Evolutionary conservation across 1,140 invertebrate genomes (phyloP), one percentile per base, ranked within the genome.

Genomic region (Nasonia giraulti): DNA sequence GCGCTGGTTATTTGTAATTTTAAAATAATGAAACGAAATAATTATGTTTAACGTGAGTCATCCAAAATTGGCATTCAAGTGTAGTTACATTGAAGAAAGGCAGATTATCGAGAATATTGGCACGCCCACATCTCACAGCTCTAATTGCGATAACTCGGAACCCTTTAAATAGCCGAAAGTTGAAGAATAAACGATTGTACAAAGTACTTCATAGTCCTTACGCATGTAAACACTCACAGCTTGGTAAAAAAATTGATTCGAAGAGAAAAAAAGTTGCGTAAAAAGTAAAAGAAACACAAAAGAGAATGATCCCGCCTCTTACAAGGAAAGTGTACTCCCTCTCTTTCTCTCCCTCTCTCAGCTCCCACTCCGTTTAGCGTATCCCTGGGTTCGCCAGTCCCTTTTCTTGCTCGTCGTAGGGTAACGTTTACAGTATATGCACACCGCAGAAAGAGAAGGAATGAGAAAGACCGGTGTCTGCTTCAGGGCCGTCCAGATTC

Each of bases 401-500:
- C 20, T 68, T 71, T 69, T 17, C 7, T 47, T 17, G 27, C 6
- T 12, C 14, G 47, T 62, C 17, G 17, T 14, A 62, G 17, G 14
- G 14, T 62, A n/a, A 62, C 17, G 20, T 62, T 4, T 20, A 62
- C 17, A 62, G 17, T 20, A 20, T 62, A 62, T 62, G n/a, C 55
- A 62, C 55, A n/a, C 17, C 1, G 6, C 20, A 17, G 69, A 31
- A 69, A 71, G 33, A 47, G 33, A 55, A 76, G 23, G 74, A 66
- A 68, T 50, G 75, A 50, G 73, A 68, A 55, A 68, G 76, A 82
- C 80, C 75, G 68, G 74, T 80, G 78, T 69, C 78, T 44, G 75
- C 80, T 82, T 79, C 85, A 86, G 85, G 85, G 85, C 69, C 80
- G 77, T 86, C 81, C 81, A 81, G 80, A 86, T 86, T 82, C 85